These are phyloP conservation scores for Idaea aversata DNA, from an alignment of 2,888 invertebrate species.

Conservation along the genomic window DNA sequence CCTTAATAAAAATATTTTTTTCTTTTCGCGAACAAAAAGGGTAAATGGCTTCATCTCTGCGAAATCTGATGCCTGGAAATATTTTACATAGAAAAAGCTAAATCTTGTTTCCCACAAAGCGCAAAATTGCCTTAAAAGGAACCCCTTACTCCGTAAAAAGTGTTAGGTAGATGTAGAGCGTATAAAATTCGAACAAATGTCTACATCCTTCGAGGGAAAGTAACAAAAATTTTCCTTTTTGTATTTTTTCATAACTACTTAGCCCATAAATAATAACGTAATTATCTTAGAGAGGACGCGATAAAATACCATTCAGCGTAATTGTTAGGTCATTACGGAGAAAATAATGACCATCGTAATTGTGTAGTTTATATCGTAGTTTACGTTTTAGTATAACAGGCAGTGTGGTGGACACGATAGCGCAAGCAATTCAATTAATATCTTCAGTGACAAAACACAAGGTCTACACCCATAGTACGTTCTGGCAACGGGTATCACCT, in stretches of 20 bases:
- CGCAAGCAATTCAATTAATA: neutral
- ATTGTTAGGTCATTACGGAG: neutral
- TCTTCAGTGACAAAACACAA: neutral
- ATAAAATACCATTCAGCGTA: constrained; percentile 1
- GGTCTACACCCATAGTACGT: neutral
- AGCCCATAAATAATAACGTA: neutral
- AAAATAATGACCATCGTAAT: neutral
- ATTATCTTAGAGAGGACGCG: constrained; percentile 1
- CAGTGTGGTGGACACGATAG: neutral
- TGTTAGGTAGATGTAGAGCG: neutral
- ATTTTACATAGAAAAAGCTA: constrained; percentile 28
- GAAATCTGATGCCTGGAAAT: constrained; percentile 31
- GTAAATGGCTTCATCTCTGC: constrained; percentile 30
- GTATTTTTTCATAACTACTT: neutral
- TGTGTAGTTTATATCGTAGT: neutral
- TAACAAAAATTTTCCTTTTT: neutral
- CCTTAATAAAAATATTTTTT: constrained; percentile 11
- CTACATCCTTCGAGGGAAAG: neutral
- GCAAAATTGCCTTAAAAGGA: constrained; percentile 24
- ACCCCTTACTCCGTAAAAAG: constrained; percentile 12
- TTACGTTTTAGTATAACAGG: neutral
- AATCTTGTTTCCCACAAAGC: constrained; percentile 26
- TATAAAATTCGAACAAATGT: constrained; percentile 1
- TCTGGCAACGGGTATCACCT: too few relatives aligned
- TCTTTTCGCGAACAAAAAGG: constrained; percentile 30